phyloP scores from a whole-genome alignment of 2,113 vertebrate genomes.

The Zosterops borbonicus region DNA sequence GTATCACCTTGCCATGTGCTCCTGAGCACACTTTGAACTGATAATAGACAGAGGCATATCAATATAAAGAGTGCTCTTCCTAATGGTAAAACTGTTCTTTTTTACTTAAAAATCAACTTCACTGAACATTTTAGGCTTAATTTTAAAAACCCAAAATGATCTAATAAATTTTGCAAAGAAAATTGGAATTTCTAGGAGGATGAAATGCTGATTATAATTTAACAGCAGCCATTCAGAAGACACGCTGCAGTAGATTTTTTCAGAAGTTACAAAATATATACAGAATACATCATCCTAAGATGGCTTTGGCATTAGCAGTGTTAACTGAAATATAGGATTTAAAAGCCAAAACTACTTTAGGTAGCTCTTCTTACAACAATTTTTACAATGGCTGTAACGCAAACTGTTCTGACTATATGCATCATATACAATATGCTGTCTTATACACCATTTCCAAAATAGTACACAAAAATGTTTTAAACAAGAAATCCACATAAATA shows the following conservation, averaged over 20 bases:
- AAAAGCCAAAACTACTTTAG: conserved; percentile 53
- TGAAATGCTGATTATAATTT: conserved; percentile 73
- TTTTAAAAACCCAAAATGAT: not conserved
- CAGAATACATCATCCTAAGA: conserved; percentile 75
- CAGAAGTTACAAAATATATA: conserved; percentile 89
- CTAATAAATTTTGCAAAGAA: conserved; percentile 1
- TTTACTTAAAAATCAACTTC: not conserved
- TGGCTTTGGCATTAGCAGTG: conserved; percentile 66
- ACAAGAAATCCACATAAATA: conserved; percentile 90
- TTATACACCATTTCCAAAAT: conserved; percentile 72
- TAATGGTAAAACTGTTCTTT: not conserved
- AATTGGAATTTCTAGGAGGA: conserved; percentile 32
- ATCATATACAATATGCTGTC: conserved; percentile 76
- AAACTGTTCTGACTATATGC: conserved; percentile 65
- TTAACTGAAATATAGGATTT: conserved; percentile 64
- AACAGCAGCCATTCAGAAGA: conserved; percentile 74
- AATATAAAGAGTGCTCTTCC: not conserved
- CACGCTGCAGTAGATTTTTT: conserved; percentile 65
- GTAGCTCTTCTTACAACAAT: conserved; percentile 66
- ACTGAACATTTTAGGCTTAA: conserved; percentile 20
- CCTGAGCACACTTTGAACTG: not conserved
- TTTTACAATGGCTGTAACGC: conserved; percentile 66
- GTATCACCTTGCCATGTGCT: not conserved
- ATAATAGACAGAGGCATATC: not conserved
- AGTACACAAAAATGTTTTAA: conserved; percentile 73